Evolutionary conservation across 1,140 invertebrate genomes (phyloP).

Genomic region (Intoshia linei): DNA sequence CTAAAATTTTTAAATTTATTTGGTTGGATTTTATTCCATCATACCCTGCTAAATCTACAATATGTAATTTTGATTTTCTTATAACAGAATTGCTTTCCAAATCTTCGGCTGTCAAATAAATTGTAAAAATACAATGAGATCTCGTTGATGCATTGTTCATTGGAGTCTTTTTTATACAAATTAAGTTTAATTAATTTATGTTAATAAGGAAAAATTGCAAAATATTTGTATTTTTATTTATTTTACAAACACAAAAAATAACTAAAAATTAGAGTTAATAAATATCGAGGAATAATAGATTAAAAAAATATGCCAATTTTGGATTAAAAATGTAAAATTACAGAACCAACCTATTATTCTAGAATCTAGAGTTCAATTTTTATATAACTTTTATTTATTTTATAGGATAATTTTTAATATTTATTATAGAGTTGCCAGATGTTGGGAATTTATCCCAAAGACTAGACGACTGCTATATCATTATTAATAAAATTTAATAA

Average conservation of each 20-base stretch:
- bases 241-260: background rate
- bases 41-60: constrained; percentile 34
- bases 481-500: too few relatives aligned
- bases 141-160: constrained; percentile 33
- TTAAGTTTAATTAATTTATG: background rate
- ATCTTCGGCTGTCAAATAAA: constrained; percentile 26
- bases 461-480: too few relatives aligned
- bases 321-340: constrained; percentile 1
- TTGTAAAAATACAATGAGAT: constrained; percentile 35
- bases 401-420: too few relatives aligned
- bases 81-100: constrained; percentile 23
- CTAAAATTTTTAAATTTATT: constrained; percentile 9
- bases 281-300: background rate
- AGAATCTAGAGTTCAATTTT: too few relatives aligned
- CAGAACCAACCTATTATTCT: too few relatives aligned
- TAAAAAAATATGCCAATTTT: background rate
- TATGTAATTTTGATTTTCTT: constrained; percentile 29
- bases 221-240: background rate
- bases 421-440: too few relatives aligned
- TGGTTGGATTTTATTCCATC: constrained; percentile 3
- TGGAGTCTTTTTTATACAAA: constrained; percentile 24
- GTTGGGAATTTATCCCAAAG: too few relatives aligned
- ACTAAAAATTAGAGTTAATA: background rate
- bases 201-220: background rate
- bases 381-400: too few relatives aligned